A percentile compares a stretch with the other conserved stretches of the same genome.
Evolutionary conservation across 1,140 invertebrate genomes (phyloP).

Genomic region (Steinernema khuongi): DNA sequence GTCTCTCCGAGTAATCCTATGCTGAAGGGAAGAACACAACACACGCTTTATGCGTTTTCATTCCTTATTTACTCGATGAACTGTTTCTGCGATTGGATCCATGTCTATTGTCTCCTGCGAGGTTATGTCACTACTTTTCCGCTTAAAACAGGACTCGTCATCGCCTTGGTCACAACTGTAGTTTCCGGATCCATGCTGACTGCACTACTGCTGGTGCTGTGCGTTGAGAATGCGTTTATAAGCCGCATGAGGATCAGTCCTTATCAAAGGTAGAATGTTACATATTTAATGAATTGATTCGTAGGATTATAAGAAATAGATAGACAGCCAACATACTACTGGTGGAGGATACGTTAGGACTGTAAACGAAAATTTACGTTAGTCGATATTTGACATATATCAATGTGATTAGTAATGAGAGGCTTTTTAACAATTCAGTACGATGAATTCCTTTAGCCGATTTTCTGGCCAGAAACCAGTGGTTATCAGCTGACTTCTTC

Average conservation of each 20-base stretch:
- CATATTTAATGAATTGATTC: no score
- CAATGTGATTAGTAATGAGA: no score
- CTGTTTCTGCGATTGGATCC: constrained; percentile 50
- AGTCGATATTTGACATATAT: no score
- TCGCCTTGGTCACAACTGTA: constrained; percentile 40
- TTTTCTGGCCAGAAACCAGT: no score
- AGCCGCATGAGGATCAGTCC: constrained; percentile 36
- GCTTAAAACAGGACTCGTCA: constrained; percentile 50
- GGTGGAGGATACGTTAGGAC: no score
- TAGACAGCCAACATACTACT: no score
- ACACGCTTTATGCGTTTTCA: constrained; percentile 52
- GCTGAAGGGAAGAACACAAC: constrained; percentile 52
- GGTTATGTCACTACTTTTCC: constrained; percentile 53
- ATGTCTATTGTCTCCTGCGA: constrained; percentile 44
- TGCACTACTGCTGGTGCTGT: constrained; percentile 47
- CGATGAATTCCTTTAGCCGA: no score
- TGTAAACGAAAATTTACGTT: no score
- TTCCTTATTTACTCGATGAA: constrained; percentile 54
- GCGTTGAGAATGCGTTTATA: constrained; percentile 54
- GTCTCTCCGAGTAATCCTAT: constrained; percentile 47
- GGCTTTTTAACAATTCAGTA: no score
- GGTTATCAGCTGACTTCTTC: no score
- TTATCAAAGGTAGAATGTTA: no score
- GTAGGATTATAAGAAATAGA: no score
- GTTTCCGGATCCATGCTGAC: constrained; percentile 54